A percentile compares a stretch with the other conserved stretches of the same genome.
Evolutionary conservation across 2,888 invertebrate species (phyloP).

Genomic region (Platynereis dumerilii): DNA sequence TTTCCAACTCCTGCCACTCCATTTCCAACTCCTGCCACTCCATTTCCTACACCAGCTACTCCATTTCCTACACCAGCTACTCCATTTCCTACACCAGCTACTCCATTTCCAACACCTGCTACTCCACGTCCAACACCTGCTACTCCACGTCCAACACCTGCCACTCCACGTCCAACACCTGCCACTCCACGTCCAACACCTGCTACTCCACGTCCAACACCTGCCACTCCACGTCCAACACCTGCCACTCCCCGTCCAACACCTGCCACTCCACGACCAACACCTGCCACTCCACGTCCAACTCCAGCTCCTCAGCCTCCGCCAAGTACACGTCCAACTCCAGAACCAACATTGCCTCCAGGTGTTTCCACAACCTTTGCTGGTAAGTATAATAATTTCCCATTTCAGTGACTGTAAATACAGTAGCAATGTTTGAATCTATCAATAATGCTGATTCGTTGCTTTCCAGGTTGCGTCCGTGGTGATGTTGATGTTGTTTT

Average conservation of each 20-base stretch:
- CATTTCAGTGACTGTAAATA: no score
- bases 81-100: neutral
- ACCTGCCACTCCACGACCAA: neutral
- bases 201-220: neutral
- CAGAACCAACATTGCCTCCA: neutral
- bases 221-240: neutral
- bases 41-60: neutral
- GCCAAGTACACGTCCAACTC: neutral
- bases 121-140: neutral
- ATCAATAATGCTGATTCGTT: no score
- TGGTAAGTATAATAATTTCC: no score
- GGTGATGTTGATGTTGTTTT: constrained; percentile 2
- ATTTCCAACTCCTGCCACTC: neutral
- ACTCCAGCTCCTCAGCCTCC: neutral
- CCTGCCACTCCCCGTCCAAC: neutral
- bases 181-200: neutral
- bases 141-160: neutral
- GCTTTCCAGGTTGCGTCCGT: neutral
- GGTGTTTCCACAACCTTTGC: no score
- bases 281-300: neutral
- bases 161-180: neutral
- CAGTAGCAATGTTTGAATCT: no score
- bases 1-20: neutral
- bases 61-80: neutral
- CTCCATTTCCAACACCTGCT: neutral